A percentile compares a stretch with the other conserved stretches of the same genome.
phyloP scores from a whole-genome alignment of 1,140 invertebrate genomes.

The Oryctes rhinoceros region DNA sequence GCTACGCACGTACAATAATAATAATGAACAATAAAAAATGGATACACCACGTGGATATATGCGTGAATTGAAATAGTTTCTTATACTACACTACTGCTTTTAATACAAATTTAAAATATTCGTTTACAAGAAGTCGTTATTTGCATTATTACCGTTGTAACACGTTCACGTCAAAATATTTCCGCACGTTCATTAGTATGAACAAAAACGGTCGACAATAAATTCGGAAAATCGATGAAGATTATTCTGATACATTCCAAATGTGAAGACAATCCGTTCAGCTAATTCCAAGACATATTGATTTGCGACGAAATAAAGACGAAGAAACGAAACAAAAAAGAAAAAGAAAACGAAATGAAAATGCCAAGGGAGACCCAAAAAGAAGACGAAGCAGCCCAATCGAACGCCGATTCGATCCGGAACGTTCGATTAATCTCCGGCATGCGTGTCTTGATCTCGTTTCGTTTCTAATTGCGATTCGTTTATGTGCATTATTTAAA shows the following conservation, averaged over 20 bases:
- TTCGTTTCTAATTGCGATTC: conserved; percentile 31
- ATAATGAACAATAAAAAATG: no score
- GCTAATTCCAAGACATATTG: conserved; percentile 34
- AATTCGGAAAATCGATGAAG: conserved; percentile 36
- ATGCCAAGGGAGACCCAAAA: not conserved
- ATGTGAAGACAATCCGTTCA: conserved; percentile 34
- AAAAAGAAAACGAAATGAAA: not conserved
- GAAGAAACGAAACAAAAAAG: conserved; percentile 8
- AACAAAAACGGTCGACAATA: not conserved
- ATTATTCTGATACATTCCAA: conserved; percentile 21
- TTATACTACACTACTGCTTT: not conserved
- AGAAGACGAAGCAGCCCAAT: not conserved
- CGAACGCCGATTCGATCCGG: conserved; percentile 25
- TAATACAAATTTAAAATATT: conserved; percentile 15
- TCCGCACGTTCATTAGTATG: conserved; percentile 31
- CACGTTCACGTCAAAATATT: conserved; percentile 33
- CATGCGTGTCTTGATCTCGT: conserved; percentile 33
- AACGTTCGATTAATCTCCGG: conserved; percentile 30
- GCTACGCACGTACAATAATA: no score
- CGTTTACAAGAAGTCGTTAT: conserved; percentile 16
- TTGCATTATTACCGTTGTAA: conserved; percentile 22
- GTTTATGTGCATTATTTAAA: conserved; percentile 36
- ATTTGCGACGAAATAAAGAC: conserved; percentile 27
- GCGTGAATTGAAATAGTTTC: no score
- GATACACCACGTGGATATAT: no score